A percentile compares a stretch with the other conserved stretches of the same genome.
These are phyloP conservation scores for Mesopsocus fuscifrons DNA, from an alignment of 2,888 invertebrate species.

Conservation along the genomic window DNA sequence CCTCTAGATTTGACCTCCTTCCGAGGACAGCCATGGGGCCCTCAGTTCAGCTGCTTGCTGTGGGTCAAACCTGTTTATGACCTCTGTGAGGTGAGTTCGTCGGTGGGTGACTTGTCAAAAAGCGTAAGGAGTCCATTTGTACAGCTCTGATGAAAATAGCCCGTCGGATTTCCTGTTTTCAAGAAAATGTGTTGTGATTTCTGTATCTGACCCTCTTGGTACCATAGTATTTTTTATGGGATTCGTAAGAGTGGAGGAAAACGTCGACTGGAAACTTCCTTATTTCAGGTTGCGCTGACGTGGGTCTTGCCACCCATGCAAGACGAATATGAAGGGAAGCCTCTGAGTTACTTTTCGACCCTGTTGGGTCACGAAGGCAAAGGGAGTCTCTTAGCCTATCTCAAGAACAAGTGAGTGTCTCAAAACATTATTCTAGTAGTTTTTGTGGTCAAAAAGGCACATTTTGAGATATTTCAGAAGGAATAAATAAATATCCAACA, in stretches of 20 bases:
- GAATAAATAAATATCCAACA: too few relatives aligned
- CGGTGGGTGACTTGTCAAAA: too few relatives aligned
- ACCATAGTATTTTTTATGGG: too few relatives aligned
- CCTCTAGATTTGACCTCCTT: constrained; percentile 38
- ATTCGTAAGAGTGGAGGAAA: too few relatives aligned
- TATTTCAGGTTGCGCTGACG: constrained; percentile 37
- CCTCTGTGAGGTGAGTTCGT: constrained; percentile 38
- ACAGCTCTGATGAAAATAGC: too few relatives aligned
- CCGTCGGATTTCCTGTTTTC: too few relatives aligned
- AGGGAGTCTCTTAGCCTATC: constrained; percentile 59
- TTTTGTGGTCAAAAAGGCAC: too few relatives aligned
- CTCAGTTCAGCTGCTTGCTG: constrained; percentile 44
- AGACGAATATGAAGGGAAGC: constrained; percentile 52
- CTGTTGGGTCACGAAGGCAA: constrained; percentile 75
- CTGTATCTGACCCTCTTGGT: too few relatives aligned
- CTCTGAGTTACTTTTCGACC: constrained; percentile 54
- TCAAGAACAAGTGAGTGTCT: constrained; percentile 58
- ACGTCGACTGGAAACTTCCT: too few relatives aligned
- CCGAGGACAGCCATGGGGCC: constrained; percentile 35
- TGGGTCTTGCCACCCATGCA: constrained; percentile 42
- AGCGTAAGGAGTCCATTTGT: constrained; percentile 21
- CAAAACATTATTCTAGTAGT: too few relatives aligned
- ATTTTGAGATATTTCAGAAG: too few relatives aligned
- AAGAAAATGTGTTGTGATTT: too few relatives aligned
- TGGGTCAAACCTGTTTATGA: constrained; percentile 60